Base-by-base conservation (phyloP, 2,888 invertebrate genomes). In the Standfussiana lucernea region DNA sequence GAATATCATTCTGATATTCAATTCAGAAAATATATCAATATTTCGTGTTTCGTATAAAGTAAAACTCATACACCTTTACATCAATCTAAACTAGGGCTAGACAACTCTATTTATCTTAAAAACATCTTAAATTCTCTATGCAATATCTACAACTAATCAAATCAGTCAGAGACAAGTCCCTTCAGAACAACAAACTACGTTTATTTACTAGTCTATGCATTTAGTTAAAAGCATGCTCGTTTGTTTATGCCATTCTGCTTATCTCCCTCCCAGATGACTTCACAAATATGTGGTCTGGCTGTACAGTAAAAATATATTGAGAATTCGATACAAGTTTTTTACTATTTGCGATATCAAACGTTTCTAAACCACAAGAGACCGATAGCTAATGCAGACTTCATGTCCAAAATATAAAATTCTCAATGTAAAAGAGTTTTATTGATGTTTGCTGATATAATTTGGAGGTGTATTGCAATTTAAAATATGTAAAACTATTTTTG, bases 221-320 rank as follows among this genome's bases (percentile, higher is more conserved):
- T 84, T 86, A 82, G 79, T 83, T 84, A 82, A 83, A 79, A 82
- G 72, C 70, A 67, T 69, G 21, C 65, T 75, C 79, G 73, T 86
- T 86, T 86, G 84, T 88, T 87, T 84, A 82, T 86, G 72, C 77
- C 64, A 56, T 84, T 79, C 37, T 56, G 77, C 81, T 87, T 88
- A 88, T 88, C 87, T 84, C 66, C 68, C 72, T 89, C 87, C 84
- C 89, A 87, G 86, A 67, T 87, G 89, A 80, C 61, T 86, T 86
- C 82, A 80, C 83, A 86, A 86, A 83, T 80, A 72, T 81, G 80
- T 70, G 79, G 87, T 82, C 70, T 75, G 80, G 75, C 75, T 74
- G 75, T 68, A 77, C 65, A 78, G 71, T 74, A 72, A 75, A 86
- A 85, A 87, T 84, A 79, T 78, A 89, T 88, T 80, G 75, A 77